A percentile compares a stretch with the other conserved stretches of the same genome.
Conservation (phyloP, 2,113 vertebrate genomes). For the Dromiciops gliroides region DNA sequence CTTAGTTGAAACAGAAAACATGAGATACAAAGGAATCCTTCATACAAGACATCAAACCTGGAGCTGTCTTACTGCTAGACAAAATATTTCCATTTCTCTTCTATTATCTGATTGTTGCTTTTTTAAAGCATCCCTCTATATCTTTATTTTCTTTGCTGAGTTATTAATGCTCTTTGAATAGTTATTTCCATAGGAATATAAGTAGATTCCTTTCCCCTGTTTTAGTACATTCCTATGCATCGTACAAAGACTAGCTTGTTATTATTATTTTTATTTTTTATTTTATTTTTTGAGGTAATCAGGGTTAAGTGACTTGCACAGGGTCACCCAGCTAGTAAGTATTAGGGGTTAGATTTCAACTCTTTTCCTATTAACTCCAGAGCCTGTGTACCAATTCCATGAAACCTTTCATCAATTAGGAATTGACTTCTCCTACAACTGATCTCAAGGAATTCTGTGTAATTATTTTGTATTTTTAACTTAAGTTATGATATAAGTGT, state of each 20-base stretch:
- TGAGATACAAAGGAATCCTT: too few species aligned
- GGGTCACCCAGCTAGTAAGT: background rate
- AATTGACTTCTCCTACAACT: background rate
- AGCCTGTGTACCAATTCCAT: background rate
- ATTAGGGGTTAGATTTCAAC: background rate
- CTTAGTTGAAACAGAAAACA: conserved; percentile 47
- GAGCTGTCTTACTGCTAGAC: too few species aligned
- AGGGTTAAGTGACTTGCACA: too few species aligned
- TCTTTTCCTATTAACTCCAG: background rate
- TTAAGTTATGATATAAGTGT: background rate
- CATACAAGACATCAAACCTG: too few species aligned
- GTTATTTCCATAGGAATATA: background rate
- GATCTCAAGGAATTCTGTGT: background rate
- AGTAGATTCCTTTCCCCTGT: too few species aligned
- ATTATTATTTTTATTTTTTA: too few species aligned
- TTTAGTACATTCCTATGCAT: too few species aligned
- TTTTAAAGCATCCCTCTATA: background rate
- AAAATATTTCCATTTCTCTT: background rate
- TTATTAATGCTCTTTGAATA: background rate
- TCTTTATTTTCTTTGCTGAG: fast-evolving
- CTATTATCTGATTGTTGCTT: background rate
- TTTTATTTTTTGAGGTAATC: too few species aligned
- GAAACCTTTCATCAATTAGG: background rate
- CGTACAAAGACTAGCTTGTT: too few species aligned
- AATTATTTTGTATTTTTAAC: background rate